A percentile compares a stretch with the other conserved stretches of the same genome.
Conservation (phyloP, 1,140 invertebrate species). For the Dysdera silvatica region DNA sequence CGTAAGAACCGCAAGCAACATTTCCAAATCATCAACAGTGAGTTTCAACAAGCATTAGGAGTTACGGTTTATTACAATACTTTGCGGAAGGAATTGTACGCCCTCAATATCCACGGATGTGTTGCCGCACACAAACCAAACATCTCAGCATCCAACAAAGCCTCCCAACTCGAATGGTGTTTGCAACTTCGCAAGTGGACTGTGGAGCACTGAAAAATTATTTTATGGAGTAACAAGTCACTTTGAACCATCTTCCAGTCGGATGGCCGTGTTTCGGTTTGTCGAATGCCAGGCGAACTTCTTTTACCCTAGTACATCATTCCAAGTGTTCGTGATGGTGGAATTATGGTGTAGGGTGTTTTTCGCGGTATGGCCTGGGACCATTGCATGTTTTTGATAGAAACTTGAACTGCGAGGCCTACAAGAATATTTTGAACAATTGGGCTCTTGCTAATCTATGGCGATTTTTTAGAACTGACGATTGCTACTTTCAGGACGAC, state of each 20-base stretch:
- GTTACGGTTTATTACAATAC: neutral
- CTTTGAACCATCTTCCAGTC: neutral
- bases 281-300: neutral
- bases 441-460: neutral
- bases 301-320: neutral
- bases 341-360: neutral
- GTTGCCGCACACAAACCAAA: neutral
- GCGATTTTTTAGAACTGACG: neutral
- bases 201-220: neutral
- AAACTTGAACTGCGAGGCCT: neutral
- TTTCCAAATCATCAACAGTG: no score
- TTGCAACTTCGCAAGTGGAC: neutral
- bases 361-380: neutral
- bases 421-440: neutral
- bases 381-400: neutral
- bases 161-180: neutral
- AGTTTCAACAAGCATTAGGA: no score
- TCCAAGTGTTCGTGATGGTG: neutral
- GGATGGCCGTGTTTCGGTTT: neutral
- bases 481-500: neutral
- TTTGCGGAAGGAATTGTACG: neutral
- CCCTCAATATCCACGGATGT: neutral
- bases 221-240: neutral
- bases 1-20: no score
- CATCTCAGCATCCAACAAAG: neutral